Percentiles rank a stretch among this genome's conserved stretches.
phyloP scores from a whole-genome alignment of 2,888 invertebrate species.

The Keiferia lycopersicella region DNA sequence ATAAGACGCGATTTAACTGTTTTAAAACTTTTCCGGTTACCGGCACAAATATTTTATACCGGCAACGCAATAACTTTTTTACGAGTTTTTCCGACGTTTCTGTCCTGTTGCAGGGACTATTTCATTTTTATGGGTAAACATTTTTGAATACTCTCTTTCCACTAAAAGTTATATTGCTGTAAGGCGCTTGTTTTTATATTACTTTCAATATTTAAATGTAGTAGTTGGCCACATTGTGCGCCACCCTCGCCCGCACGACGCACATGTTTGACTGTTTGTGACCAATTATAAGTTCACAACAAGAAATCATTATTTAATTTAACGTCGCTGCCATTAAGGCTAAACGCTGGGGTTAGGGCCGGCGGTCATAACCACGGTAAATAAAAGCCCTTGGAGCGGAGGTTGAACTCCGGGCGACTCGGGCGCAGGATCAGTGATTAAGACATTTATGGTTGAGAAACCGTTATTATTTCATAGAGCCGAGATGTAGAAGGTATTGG shows the following conservation, averaged over 20 bases:
- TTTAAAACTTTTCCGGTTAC: no score
- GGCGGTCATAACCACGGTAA: background rate
- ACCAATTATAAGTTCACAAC: conserved; percentile 11
- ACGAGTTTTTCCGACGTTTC: no score
- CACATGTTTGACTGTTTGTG: background rate
- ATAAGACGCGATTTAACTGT: no score
- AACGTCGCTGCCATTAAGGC: background rate
- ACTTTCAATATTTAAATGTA: background rate
- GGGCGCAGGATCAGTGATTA: background rate
- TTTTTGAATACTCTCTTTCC: no score
- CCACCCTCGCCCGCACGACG: background rate
- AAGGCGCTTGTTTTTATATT: no score
- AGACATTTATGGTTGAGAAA: background rate
- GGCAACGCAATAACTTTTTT: no score
- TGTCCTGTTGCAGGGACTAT: no score
- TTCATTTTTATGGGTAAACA: no score
- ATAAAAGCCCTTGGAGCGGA: background rate
- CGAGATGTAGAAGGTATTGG: background rate
- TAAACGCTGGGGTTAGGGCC: background rate
- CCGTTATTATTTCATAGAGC: background rate
- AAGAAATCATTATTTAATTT: conserved; percentile 13
- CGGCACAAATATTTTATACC: no score
- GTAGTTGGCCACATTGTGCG: background rate
- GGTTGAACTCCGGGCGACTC: background rate
- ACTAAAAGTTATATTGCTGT: background rate